Evolutionary conservation across 2,797 vertebrate genomes (phyloP), one percentile per base, ranked within the genome.

Genomic region (Gymnoscopelus braueri): DNA sequence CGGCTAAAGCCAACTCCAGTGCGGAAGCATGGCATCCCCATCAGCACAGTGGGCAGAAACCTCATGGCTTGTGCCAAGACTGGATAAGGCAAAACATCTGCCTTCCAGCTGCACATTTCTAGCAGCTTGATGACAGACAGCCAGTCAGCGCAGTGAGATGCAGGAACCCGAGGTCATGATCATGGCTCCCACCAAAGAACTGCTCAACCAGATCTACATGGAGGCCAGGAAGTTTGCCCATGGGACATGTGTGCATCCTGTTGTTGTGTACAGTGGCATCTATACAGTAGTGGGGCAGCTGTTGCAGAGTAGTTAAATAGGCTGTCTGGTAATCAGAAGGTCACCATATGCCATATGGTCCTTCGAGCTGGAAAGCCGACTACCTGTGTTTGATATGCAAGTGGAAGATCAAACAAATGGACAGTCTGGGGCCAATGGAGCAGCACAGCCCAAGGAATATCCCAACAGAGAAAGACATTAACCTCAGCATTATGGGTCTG

Each of bases 51-150:
- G 0, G 95, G 95, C 69, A 91, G 97, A 49, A 97, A 99, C 83
- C 91, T 99, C 69, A 98, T 99, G 97, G 97, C 98, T 2, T 99
- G 97, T 76, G 97, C 97, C 5, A 97, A 99, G 69, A 99, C 97
- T 0, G 98, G 98, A 50, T 99, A 97, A 3, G 98, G 97, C 2
- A 99, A 99, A 91, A 99, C 97, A 97, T 96, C 96, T 15, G 96
- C 97, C 0, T 99, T 98, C 87, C 94, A 98, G 78, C 80, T 99
- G 62, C 97, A 97, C 1, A 90, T 99, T 92, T 98, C 80, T 95
- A 96, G 82, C 88, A 91, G 26, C 91, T 29, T 99, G 87, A 96
- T 98, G 95, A 87, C 67, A 0, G 93, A 94, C 95, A 8, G 94
- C 95, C 66, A 97, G 92, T 82, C 81, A 77, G 5, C 98, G 95